Evolutionary conservation across 2,797 vertebrate genomes (phyloP), one percentile per base, ranked within the genome.

Genomic region (Thalassophryne amazonica): DNA sequence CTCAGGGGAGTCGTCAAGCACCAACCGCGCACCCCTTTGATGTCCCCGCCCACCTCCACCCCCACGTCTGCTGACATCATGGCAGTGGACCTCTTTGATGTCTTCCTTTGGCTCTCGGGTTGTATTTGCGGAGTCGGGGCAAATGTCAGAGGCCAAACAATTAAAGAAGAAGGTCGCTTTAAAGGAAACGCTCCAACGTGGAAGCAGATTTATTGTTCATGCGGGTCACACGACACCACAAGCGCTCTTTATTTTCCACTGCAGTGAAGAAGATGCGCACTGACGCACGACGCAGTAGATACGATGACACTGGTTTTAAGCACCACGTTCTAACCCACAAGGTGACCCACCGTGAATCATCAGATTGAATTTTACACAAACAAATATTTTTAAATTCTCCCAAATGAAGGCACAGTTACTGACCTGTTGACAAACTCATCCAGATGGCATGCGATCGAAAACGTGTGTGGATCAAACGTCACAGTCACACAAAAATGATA

Each of bases 11-110:
- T 76, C 73, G 70, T 67, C 61, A 58, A 21, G 52, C 58, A 79
- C 38, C 65, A 75, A 79, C 71, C 66, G 72, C 70, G 56, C 63
- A 69, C 50, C 14, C 59, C 88, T 91, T 91, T 92, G 86, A 92
- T 89, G 80, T 88, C 38, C 32, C 43, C 43, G 4, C 51, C 65
- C 38, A 49, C 70, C 78, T 73, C 69, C 63, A 52, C 55, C 42
- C 16, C 31, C 59, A 36, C 52, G 75, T 83, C 65, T 68, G 17
- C 48, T 40, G 49, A 76, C 86, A 86, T 85, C 61, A 71, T 84
- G 78, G 81, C 76, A 87, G 78, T 37, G 80, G 81, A 73, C 51
- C 29, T 67, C 63, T 63, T 85, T 87, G 76, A 89, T 82, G 80
- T 69, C 39, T 41, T 35, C 28, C 14, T 52, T 59, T 69, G 51